These are phyloP conservation scores for Fopius arisanus DNA, from an alignment of 1,140 invertebrate species.

Conservation along the genomic window DNA sequence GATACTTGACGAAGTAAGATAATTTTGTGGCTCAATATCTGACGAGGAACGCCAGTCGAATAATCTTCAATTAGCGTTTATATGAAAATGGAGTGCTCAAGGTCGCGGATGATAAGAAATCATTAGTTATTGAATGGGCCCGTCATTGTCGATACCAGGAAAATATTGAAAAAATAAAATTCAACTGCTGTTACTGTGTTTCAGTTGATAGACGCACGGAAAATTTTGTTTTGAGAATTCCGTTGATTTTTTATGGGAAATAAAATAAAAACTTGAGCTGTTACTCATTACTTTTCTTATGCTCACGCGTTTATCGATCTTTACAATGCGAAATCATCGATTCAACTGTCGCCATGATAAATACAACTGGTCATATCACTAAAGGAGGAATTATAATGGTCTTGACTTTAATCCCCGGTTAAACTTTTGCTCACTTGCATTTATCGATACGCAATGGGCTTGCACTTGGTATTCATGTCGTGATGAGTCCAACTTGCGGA, in stretches of 20 bases:
- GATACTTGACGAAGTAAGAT: not conserved
- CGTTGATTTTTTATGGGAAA: no score
- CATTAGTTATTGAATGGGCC: not conserved
- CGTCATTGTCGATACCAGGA: not conserved
- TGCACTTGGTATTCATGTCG: not conserved
- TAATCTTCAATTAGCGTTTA: not conserved
- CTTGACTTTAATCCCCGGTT: no score
- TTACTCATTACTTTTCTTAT: no score
- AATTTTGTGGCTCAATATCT: not conserved
- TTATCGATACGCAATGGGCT: not conserved
- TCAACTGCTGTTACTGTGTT: no score
- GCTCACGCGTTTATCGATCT: not conserved
- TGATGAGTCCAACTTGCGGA: not conserved
- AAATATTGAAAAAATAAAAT: no score
- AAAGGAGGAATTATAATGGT: not conserved
- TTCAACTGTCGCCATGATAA: not conserved
- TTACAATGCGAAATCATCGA: not conserved
- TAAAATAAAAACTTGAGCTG: no score
- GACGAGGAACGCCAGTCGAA: not conserved
- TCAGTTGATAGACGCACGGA: no score
- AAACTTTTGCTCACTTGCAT: not conserved
- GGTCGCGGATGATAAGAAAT: not conserved
- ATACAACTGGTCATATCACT: not conserved
- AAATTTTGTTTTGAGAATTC: no score
- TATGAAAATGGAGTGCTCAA: constrained; percentile 7